Conservation (phyloP, 2,113 vertebrate genomes). For the Phyllostomus discolor region DNA sequence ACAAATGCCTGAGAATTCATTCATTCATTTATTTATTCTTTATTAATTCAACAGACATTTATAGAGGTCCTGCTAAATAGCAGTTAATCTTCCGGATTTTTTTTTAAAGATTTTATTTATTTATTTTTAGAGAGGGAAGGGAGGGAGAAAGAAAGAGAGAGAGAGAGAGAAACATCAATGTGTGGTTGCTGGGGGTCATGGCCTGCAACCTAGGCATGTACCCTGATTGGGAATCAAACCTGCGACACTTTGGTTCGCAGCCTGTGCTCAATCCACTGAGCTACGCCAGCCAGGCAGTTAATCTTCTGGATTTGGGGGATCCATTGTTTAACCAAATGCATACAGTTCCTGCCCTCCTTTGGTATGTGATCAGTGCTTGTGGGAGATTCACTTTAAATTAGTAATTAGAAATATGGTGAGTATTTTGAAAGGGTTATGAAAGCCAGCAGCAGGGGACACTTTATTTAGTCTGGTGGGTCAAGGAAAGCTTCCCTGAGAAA, state of each 20-base stretch:
- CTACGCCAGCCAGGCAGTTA: no score
- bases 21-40: slow-evolving; percentile 8
- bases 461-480: slow-evolving; percentile 7
- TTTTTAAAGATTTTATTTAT: no score
- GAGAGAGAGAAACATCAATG: no score
- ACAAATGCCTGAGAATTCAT: slow-evolving; percentile 16
- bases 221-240: no score
- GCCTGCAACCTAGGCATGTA: no score
- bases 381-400: slow-evolving; percentile 35
- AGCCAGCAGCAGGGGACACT: neutral
- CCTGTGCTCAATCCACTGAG: no score
- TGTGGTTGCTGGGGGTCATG: no score
- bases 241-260: no score
- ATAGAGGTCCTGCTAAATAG: neutral
- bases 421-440: slow-evolving; percentile 25
- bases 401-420: slow-evolving; percentile 29
- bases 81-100: slow-evolving; percentile 17
- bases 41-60: neutral
- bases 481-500: neutral
- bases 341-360: neutral
- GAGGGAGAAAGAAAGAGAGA: no score
- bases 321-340: neutral
- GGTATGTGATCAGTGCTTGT: slow-evolving; percentile 8
- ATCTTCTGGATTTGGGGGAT: slow-evolving; percentile 14
- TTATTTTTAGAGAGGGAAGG: no score